Base-by-base conservation (phyloP, 2,797 vertebrate species). In the Gadopsis bispinosus region DNA sequence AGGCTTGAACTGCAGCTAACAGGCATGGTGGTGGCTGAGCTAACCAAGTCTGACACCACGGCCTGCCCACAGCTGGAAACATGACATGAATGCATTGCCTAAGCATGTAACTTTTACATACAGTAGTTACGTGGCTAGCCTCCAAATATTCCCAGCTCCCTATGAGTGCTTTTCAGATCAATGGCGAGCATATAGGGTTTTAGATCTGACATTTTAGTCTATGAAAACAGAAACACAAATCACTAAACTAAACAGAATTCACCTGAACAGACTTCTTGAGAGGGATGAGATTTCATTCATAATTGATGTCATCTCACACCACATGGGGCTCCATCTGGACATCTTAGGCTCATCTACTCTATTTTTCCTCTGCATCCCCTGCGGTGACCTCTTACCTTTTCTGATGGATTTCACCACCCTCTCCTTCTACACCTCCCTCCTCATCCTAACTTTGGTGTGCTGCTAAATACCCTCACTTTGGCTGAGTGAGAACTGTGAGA, bases 401-500 rank as follows among this genome's bases (percentile, higher is more conserved):
- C 76, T 67, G 80, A 84, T 63, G 59, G 63, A 77, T 61, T 81
- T 69, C 60, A 50, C 72, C 76, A 66, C 59, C 37, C n/a, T 59
- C 62, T 55, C 59, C 26, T 14, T 65, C 81, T 74, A 6, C 66
- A 75, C 47, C 79, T 68, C 41, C 50, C 43, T 83, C 80, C 65
- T 79, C 72, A 74, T 70, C 84, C 73, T 47, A 64, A 70, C 84
- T 78, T 73, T 80, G 48, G 51, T 70, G 65, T 75, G 73, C 72
- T 72, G 85, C 84, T 87, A 80, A 89, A 88, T 86, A 88, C 87
- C 87, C 80, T 83, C 74, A 75, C 79, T 78, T 11, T 77, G 78
- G 73, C 80, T 88, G 83, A 91, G 74, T 84, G 87, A 86, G 83
- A 90, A 81, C 83, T 73, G 72, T 26, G 77, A 82, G 83, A 81